phyloP scores from a whole-genome alignment of 1,140 invertebrate genomes.

The Anthonomus grandis region DNA sequence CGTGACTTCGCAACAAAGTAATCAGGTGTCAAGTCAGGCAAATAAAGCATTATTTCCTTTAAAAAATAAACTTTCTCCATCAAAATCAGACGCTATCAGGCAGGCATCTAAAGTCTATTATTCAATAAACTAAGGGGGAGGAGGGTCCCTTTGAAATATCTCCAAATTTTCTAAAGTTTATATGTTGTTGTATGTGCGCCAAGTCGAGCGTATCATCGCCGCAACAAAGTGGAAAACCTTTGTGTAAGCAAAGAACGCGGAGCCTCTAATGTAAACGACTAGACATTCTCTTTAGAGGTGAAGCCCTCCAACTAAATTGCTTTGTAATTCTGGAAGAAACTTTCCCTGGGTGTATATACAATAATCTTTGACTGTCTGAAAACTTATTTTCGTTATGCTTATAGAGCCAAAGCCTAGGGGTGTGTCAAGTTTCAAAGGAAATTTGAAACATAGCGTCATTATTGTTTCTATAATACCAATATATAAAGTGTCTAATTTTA shows the following conservation, averaged over 20 bases:
- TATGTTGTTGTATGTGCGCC: constrained; percentile 22
- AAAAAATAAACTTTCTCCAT: too few species aligned
- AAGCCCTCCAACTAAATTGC: constrained; percentile 17
- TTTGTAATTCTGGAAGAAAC: constrained; percentile 29
- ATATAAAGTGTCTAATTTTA: too few species aligned
- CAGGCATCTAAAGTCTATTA: too few species aligned
- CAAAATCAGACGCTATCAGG: too few species aligned
- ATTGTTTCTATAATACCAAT: too few species aligned
- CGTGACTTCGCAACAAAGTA: too few species aligned
- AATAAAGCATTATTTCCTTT: too few species aligned
- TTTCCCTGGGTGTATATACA: constrained; percentile 28
- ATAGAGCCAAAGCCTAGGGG: too few species aligned
- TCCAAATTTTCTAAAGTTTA: constrained; percentile 32
- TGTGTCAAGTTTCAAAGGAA: too few species aligned
- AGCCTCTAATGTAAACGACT: constrained; percentile 28
- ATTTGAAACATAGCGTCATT: too few species aligned
- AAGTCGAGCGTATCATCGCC: constrained; percentile 26
- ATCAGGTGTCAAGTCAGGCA: too few species aligned
- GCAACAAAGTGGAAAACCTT: constrained; percentile 35
- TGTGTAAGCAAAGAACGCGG: constrained; percentile 29
- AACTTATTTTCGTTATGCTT: too few species aligned
- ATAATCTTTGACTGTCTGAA: constrained; percentile 27
- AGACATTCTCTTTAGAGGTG: constrained; percentile 17
- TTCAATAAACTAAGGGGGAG: constrained; percentile 19
- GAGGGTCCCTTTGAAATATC: constrained; percentile 26